Conservation (phyloP, 1,140 invertebrate species). For the Maniola jurtina region DNA sequence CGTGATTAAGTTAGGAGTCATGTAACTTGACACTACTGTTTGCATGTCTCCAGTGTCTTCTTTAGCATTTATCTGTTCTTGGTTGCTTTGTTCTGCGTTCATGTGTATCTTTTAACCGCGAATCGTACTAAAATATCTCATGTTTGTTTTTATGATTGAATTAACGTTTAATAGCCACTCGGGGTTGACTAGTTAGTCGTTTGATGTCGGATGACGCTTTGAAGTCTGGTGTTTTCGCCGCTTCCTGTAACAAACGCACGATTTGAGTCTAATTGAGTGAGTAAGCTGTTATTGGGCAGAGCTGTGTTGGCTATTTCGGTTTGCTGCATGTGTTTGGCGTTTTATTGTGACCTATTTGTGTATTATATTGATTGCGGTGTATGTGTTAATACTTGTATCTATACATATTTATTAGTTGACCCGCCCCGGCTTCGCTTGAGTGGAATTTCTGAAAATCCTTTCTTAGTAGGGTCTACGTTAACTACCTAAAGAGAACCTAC, state of each 20-base stretch:
- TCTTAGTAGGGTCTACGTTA: too few relatives aligned
- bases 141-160: constrained; percentile 76
- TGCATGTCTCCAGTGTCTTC: constrained; percentile 56
- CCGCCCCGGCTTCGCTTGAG: too few relatives aligned
- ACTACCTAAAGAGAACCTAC: too few relatives aligned
- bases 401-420: too few relatives aligned
- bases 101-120: constrained; percentile 61
- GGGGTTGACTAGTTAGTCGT: constrained; percentile 49
- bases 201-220: constrained; percentile 62
- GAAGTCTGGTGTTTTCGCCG: constrained; percentile 53
- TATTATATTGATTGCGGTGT: background rate
- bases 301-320: constrained; percentile 32
- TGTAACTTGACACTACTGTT: constrained; percentile 59
- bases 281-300: constrained; percentile 38
- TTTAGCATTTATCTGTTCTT: constrained; percentile 33
- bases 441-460: too few relatives aligned
- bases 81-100: constrained; percentile 50
- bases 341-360: constrained; percentile 3
- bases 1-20: constrained; percentile 50
- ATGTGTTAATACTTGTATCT: background rate
- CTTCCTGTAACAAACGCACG: constrained; percentile 70
- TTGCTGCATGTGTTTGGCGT: background rate
- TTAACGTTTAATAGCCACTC: constrained; percentile 63
- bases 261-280: constrained; percentile 58
- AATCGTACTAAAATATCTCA: constrained; percentile 60